Evolutionary conservation across 2,888 invertebrate species (phyloP).

Genomic region (Nymphalis urticae): DNA sequence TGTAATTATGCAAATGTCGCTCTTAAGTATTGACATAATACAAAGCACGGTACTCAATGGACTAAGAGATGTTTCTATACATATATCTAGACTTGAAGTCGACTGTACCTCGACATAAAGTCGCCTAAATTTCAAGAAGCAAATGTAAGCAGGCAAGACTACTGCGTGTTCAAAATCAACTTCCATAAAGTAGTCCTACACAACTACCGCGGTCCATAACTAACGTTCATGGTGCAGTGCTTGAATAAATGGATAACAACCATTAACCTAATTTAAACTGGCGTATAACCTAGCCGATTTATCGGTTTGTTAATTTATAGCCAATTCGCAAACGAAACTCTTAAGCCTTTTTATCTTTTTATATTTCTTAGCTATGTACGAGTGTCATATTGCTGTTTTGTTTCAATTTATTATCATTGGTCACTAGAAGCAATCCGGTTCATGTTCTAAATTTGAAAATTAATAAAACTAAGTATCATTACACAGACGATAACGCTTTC

Average conservation of each 20-base stretch:
- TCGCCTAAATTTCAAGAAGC: conserved; percentile 12
- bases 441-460: too few species aligned
- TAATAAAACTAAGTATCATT: too few species aligned
- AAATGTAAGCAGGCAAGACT: conserved; percentile 2
- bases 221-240: conserved; percentile 52
- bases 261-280: conserved; percentile 69
- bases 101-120: neutral
- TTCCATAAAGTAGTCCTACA: conserved; percentile 41
- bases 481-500: too few species aligned
- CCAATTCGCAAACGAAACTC: conserved; percentile 39
- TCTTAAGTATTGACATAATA: too few species aligned
- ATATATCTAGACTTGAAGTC: neutral
- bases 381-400: neutral
- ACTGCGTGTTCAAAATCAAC: conserved; percentile 33
- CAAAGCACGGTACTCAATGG: too few species aligned
- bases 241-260: conserved; percentile 60
- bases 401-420: too few species aligned
- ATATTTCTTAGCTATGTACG: conserved; percentile 26
- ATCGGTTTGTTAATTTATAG: conserved; percentile 39
- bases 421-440: too few species aligned
- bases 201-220: conserved; percentile 47
- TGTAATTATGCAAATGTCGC: too few species aligned
- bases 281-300: conserved; percentile 43
- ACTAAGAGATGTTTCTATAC: too few species aligned
- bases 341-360: conserved; percentile 21